These are phyloP conservation scores for Rallus crepitans DNA, from an alignment of 2,797 vertebrate species.

Conservation along the genomic window DNA sequence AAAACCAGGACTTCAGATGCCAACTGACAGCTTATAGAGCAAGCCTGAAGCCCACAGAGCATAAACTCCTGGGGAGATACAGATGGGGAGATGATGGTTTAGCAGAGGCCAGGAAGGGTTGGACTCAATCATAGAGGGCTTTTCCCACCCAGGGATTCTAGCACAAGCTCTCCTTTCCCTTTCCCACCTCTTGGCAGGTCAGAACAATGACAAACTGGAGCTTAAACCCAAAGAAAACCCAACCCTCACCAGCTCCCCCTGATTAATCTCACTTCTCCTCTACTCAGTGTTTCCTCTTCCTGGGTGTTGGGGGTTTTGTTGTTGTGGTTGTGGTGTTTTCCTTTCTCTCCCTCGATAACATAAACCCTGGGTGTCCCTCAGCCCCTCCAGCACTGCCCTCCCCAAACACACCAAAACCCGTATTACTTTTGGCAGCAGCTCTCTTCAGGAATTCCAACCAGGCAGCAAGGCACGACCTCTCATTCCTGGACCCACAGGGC, in stretches of 20 bases:
- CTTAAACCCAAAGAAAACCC: not conserved
- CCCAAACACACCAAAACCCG: not conserved
- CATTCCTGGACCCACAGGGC: not conserved
- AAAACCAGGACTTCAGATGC: not conserved
- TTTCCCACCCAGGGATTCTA: no score
- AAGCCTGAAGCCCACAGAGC: not conserved
- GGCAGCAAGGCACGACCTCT: not conserved
- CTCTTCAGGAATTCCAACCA: not conserved
- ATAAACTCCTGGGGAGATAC: not conserved
- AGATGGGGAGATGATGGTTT: no score
- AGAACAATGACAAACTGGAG: not conserved
- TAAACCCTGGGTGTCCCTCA: not conserved
- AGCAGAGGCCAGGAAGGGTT: no score
- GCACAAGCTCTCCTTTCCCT: not conserved
- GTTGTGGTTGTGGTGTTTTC: no score
- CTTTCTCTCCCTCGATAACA: not conserved
- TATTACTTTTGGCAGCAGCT: not conserved
- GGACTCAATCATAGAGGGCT: no score
- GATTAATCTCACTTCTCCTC: not conserved
- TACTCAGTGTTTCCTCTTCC: not conserved
- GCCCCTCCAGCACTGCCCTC: not conserved
- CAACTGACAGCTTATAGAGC: not conserved
- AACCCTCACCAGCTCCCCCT: not conserved
- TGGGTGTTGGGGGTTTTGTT: no score
- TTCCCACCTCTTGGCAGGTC: not conserved